Base-by-base conservation (phyloP, 1,140 invertebrate genomes). In the Drosophila yakuba region DNA sequence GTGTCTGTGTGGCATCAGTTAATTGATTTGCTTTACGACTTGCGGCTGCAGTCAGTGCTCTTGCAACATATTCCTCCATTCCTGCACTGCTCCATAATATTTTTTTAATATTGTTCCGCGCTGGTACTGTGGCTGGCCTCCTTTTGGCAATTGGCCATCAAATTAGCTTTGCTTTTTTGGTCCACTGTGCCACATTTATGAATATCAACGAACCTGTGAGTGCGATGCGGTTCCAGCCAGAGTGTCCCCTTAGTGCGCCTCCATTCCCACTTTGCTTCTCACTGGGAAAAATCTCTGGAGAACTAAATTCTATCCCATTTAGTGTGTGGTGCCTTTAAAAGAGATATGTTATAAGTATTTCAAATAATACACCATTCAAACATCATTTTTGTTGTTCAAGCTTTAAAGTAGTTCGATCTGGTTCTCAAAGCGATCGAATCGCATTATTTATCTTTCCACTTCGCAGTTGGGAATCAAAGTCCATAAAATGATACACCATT, bases 181-280 rank as follows among this genome's bases (percentile, higher is more conserved):
- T 69, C 84, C 83, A 83, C 79, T 88, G 83, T 88, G 80, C 83
- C 84, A 88, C 84, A 88, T 88, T 86, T 86, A 86, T 86, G 83
- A 86, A 86, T 86, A 86, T 88, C 82, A 86, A 83, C 62, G 81
- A 85, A 67, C 62, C 66, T 62, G 78, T 55, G 66, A 74, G 77
- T 85, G 81, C 73, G 66, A 17, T 74, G 56, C 56, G 68, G 60
- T 63, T 75, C 39, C 72, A 45, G 71, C 61, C 50, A 50, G 63
- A 73, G 64, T 71, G 73, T 39, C 67, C 38, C 55, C 17, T 39
- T 56, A 52, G 43, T 39, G 20, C 20, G 44, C 51, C 41, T 36
- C 12, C 36, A 38, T 47, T 17, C 35, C 43, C 64, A 32, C 32
- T 36, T 57, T 35, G 1, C 23, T 41, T 35, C 20, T 41, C 62